These are phyloP conservation scores for Lepus americanus DNA, from an alignment of 2,113 vertebrate species.

Conservation along the genomic window DNA sequence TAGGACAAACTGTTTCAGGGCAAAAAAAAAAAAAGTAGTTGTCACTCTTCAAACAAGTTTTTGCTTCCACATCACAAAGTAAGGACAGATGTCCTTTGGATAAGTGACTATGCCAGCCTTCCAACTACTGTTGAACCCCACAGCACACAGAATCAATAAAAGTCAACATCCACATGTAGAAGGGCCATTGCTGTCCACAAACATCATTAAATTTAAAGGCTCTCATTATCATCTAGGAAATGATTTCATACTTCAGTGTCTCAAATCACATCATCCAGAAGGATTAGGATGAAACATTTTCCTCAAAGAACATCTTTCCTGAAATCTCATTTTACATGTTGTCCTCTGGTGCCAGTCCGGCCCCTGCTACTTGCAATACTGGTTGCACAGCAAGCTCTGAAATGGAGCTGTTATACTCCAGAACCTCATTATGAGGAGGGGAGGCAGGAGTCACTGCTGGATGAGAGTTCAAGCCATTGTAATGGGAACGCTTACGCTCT, in stretches of 20 bases:
- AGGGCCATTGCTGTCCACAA: background rate
- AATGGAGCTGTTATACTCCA: background rate
- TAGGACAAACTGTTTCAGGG: background rate
- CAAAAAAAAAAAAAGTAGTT: background rate
- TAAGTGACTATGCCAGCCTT: background rate
- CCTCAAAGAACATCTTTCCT: conserved; percentile 24
- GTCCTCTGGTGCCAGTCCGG: background rate
- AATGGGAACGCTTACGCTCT: background rate
- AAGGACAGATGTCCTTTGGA: background rate
- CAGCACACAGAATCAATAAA: background rate
- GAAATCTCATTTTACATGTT: background rate
- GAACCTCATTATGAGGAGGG: background rate
- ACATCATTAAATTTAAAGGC: background rate
- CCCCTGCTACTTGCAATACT: background rate
- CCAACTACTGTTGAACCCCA: background rate
- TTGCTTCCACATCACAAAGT: background rate
- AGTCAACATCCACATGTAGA: background rate
- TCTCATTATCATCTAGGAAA: conserved; percentile 31
- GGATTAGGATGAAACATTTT: conserved; percentile 42
- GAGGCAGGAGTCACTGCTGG: background rate
- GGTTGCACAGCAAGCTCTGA: background rate
- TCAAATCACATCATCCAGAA: background rate
- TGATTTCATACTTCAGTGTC: conserved; percentile 26
- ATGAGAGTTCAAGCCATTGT: background rate
- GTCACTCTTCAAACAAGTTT: conserved; percentile 11